Percentiles rank a stretch among this genome's conserved stretches.
Conservation (phyloP, 2,888 invertebrate species). For the Erebia ligea region DNA sequence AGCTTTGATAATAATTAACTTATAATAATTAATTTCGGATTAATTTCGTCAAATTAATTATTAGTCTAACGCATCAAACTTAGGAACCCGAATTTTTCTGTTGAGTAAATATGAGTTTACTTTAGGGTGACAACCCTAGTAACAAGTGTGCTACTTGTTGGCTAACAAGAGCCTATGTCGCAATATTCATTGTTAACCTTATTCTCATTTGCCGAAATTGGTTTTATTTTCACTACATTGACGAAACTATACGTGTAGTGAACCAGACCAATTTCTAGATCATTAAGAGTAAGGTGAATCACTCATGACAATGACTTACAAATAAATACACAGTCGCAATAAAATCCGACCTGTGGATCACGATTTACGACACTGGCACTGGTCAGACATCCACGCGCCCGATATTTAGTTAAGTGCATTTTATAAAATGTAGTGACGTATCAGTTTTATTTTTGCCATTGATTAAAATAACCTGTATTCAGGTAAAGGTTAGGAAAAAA, state of each 20-base stretch:
- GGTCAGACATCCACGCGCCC: too few species aligned
- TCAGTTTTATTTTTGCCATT: not conserved
- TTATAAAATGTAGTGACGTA: too few species aligned
- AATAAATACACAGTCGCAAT: not conserved
- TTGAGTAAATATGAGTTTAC: not conserved
- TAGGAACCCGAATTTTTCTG: not conserved
- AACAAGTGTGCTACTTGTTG: constrained; percentile 32
- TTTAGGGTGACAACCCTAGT: constrained; percentile 11
- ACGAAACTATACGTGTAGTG: constrained; percentile 8
- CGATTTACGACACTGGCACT: not conserved
- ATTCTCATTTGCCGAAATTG: constrained; percentile 39
- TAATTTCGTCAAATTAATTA: not conserved
- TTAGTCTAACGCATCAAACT: not conserved
- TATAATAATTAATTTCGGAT: too few species aligned
- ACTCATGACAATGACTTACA: not conserved
- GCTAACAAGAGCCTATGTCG: constrained; percentile 36
- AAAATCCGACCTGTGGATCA: not conserved
- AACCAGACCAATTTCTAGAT: not conserved
- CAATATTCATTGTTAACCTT: constrained; percentile 43
- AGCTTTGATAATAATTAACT: too few species aligned
- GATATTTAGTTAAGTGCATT: too few species aligned
- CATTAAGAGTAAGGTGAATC: not conserved
- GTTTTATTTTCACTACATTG: constrained; percentile 38
- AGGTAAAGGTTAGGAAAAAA: too few species aligned
- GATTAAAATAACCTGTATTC: not conserved